Conservation (phyloP, 2,797 vertebrate genomes). For the Sebastes umbrosus region DNA sequence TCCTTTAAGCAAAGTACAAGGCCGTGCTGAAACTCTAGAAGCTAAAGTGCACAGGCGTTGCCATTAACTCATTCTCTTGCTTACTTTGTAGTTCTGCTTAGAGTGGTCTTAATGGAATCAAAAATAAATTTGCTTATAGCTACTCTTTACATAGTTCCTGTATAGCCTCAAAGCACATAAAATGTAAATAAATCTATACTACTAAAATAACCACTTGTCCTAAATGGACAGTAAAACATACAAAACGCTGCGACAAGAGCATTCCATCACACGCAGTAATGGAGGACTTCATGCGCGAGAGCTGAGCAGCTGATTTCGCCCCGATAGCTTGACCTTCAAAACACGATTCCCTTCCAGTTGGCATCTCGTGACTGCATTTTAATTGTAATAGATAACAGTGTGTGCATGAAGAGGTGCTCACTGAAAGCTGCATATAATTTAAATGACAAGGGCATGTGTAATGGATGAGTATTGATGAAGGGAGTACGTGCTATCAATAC, state of each 20-base stretch:
- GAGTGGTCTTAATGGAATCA: conserved; percentile 53
- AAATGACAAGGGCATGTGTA: background rate
- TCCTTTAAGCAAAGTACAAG: background rate
- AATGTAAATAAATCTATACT: conserved; percentile 23
- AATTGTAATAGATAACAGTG: conserved; percentile 27
- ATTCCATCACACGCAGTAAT: background rate
- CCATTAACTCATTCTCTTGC: conserved; percentile 18
- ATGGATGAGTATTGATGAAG: conserved; percentile 34
- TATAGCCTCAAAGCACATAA: background rate
- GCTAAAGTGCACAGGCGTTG: conserved; percentile 25
- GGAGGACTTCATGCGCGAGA: background rate
- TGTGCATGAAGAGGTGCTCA: background rate
- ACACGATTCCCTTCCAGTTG: background rate
- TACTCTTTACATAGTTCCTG: background rate
- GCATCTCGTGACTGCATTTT: conserved; percentile 8
- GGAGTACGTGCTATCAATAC: conserved; percentile 20
- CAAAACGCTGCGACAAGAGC: background rate
- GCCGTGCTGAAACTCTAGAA: conserved; percentile 25
- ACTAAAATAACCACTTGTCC: background rate
- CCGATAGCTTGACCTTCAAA: background rate
- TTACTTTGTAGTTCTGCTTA: conserved; percentile 4
- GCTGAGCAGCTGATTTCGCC: background rate
- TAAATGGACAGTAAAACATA: conserved; percentile 15
- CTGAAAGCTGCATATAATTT: background rate
- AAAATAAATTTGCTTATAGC: conserved; percentile 8